Conservation (phyloP, 2,888 invertebrate genomes). For the Lamproptera curius region DNA sequence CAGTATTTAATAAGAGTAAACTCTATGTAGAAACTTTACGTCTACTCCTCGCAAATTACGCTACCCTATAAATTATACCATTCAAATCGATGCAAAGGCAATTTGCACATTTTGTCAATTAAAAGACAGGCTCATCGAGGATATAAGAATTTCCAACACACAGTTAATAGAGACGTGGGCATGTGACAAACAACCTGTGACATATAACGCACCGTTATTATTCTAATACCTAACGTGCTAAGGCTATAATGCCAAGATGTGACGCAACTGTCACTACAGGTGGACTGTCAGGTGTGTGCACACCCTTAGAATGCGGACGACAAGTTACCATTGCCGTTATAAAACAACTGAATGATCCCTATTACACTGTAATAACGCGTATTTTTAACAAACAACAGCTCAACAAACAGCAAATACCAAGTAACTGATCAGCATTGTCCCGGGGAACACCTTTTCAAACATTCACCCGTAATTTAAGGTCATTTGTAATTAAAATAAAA, state of each 20-base stretch:
- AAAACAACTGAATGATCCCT: constrained; percentile 14
- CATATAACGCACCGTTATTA: constrained; percentile 21
- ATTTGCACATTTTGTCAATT: too few relatives aligned
- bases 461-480: constrained; percentile 44
- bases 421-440: constrained; percentile 38
- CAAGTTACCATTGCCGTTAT: neutral
- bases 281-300: constrained; percentile 54
- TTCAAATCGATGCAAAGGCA: too few relatives aligned
- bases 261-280: constrained; percentile 63
- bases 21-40: too few relatives aligned
- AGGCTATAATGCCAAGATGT: constrained; percentile 52
- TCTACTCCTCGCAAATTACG: too few relatives aligned
- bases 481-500: constrained; percentile 46
- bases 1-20: too few relatives aligned
- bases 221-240: constrained; percentile 30
- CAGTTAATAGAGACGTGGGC: neutral
- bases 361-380: constrained; percentile 12
- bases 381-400: too few relatives aligned
- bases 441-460: constrained; percentile 46
- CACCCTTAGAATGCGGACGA: constrained; percentile 40
- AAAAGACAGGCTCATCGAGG: neutral
- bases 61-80: too few relatives aligned
- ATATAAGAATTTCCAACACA: neutral
- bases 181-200: constrained; percentile 16
- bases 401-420: constrained; percentile 24